Base-by-base conservation (phyloP, 1,140 invertebrate species). In the Muscidifurax raptorellus region DNA sequence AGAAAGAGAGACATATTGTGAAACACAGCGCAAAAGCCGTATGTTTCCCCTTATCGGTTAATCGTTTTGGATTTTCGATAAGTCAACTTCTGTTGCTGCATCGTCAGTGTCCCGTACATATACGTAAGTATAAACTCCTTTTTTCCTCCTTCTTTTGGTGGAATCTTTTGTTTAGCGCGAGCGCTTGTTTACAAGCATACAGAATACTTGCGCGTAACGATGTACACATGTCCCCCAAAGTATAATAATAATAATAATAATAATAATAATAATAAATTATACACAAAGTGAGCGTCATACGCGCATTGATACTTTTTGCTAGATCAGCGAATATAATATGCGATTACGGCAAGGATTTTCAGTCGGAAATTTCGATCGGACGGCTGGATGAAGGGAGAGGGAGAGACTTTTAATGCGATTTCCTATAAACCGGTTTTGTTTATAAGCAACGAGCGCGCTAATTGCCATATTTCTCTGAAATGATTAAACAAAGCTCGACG, bases 391-490 rank as follows among this genome's bases (percentile, higher is more conserved):
- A 1, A 59, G 6, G 18, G 52, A 0, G 18, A 6, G 22, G 0
- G 22, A 22, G 22, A n/a, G 52, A 7, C 52, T 59, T 59, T 22
- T 7, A 59, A n/a, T n/a, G 52, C 52, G 52, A 59, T 59, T 59
- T 59, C 52, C 52, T 59, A n/a, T 59, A 59, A 59, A 59, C 52
- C 64, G 66, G 66, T 59, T 80, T 69, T 71, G 78, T 80, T 80
- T 80, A 80, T 66, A 44, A 59, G 52, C 36, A 80, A 52, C 25
- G n/a, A 69, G 25, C 66, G 36, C 36, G 18, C 44, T 80, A 40
- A 69, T 80, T 80, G 71, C 78, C 40, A 44, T 69, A 66, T 40
- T 67, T 80, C 64, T 27, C 59, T 40, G 77, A 79, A 66, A 30
- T 36, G 77, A 80, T 80, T 47, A 44, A 47, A 71, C 52, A 59